phyloP scores from a whole-genome alignment of 2,888 invertebrate genomes.

The Sphaerophoria taeniata region DNA sequence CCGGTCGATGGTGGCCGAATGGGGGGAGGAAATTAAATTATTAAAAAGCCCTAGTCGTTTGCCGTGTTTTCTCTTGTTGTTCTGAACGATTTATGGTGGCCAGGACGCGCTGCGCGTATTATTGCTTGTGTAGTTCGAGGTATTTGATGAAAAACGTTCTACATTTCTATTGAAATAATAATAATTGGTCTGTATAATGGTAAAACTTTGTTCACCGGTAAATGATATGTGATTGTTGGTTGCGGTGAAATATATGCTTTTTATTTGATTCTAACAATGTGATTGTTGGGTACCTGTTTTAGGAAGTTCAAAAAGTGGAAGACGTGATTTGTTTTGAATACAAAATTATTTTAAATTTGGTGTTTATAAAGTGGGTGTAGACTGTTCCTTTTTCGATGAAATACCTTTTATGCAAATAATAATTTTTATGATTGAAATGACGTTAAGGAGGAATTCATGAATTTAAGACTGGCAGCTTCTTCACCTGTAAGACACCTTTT shows the following conservation, averaged over 20 bases:
- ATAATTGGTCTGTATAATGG: slow-evolving; percentile 25
- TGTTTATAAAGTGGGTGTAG: too few species aligned
- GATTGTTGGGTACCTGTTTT: too few species aligned
- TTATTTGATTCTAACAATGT: too few species aligned
- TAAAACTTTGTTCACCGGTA: slow-evolving; percentile 46
- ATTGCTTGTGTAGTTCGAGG: not conserved
- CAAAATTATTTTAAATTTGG: too few species aligned
- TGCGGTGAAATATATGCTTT: slow-evolving; percentile 34
- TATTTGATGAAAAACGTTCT: not conserved
- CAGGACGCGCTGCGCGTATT: not conserved
- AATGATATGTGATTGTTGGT: slow-evolving; percentile 49
- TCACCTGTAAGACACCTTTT: too few species aligned
- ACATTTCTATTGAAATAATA: slow-evolving; percentile 2
- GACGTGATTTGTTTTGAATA: too few species aligned
- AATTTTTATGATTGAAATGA: too few species aligned
- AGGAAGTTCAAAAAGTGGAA: too few species aligned
- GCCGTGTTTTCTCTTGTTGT: slow-evolving; percentile 35
- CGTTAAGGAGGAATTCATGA: too few species aligned
- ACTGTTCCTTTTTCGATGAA: too few species aligned
- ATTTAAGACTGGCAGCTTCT: too few species aligned
- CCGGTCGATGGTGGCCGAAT: slow-evolving; percentile 31
- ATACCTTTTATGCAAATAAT: too few species aligned
- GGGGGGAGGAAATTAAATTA: slow-evolving; percentile 64
- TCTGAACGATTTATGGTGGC: slow-evolving; percentile 56
- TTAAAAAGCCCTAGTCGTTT: slow-evolving; percentile 56